Base-by-base conservation (phyloP, 2,113 vertebrate genomes). In the Centropus unirufus region DNA sequence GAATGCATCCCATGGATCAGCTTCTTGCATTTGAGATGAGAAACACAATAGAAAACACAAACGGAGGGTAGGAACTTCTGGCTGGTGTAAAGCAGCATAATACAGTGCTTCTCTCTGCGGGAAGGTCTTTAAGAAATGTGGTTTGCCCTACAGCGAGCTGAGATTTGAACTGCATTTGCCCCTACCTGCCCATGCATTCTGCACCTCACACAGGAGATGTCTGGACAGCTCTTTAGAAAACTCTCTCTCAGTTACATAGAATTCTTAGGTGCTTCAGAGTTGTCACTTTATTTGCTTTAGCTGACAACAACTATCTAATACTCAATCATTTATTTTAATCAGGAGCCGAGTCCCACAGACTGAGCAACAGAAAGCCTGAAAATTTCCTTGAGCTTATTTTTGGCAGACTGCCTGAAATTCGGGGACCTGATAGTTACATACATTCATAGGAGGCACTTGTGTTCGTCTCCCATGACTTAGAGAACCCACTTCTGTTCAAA, bases 31-130 rank as follows among this genome's bases (percentile, higher is more conserved):
- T 24, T 9, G 20, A 49, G 36, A 73, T 1, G 1, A 73, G 46
- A 78, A 62, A 34, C 1, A 27, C 5, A 59, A 44, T 20, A 44
- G 30, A 29, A 70, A 40, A 26, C 29, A 1, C 1, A 54, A 47
- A 32, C 18, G 17, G 0, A 0, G 24, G 27, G 5, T 34, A 66
- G 78, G n/a, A 76, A 46, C 42, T 40, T 4, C 2, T 3, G 30
- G n/a, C 30, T 82, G 47, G 62, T 39, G n/a, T 7, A 26, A 62
- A 72, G 63, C 58, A 66, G 54, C 59, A 23, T 7, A 70, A 84
- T 3, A 34, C 0, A 0, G 27, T 16, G 32, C 51, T 64, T 27
- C 54, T 83, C 29, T 36, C 11, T 4, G 22, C 36, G 30, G 40
- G 55, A 55, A 77, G 83, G 64, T 34, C 57, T 30, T 44, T 1